phyloP scores from a whole-genome alignment of 1,140 invertebrate species.

The Phthorimaea operculella region DNA sequence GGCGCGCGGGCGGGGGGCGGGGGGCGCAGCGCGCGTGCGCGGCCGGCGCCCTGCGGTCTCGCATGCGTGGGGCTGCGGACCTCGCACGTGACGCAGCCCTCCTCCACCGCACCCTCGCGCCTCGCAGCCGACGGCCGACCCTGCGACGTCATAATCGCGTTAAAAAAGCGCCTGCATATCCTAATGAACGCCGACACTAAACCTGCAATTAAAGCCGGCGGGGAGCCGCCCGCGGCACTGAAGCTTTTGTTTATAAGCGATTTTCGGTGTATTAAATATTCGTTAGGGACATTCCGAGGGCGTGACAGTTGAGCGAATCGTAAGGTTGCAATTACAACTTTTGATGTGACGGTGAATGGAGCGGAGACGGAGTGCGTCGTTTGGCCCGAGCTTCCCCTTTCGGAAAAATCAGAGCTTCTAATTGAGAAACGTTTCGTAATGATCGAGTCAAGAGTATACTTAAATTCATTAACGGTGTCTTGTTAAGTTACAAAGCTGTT shows the following conservation, averaged over 20 bases:
- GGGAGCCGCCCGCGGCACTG: constrained; percentile 23
- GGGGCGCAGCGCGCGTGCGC: constrained; percentile 53
- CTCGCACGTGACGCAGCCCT: constrained; percentile 65
- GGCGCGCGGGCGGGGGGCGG: constrained; percentile 21
- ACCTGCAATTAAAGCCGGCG: constrained; percentile 55
- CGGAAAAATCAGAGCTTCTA: constrained; percentile 32
- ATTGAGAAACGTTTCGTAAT: constrained; percentile 36
- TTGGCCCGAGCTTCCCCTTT: constrained; percentile 28
- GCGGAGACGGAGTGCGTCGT: constrained; percentile 8
- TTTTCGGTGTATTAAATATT: constrained; percentile 43
- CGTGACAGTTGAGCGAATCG: constrained; percentile 40
- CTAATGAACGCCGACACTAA: constrained; percentile 55
- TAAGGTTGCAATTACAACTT: constrained; percentile 48
- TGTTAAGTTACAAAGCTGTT: constrained; percentile 10
- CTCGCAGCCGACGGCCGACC: too few relatives aligned
- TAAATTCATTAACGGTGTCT: constrained; percentile 16
- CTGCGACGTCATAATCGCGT: constrained; percentile 62
- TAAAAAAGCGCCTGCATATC: constrained; percentile 62
- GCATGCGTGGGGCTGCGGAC: constrained; percentile 62
- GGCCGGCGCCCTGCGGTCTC: constrained; percentile 59
- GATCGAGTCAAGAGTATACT: constrained; percentile 23
- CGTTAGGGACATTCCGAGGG: constrained; percentile 37
- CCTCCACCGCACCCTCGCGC: constrained; percentile 48
- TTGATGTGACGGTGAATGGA: constrained; percentile 30
- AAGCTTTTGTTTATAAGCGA: constrained; percentile 40